phyloP scores from a whole-genome alignment of 2,888 invertebrate species.

The Glaucopsyche alexis region DNA sequence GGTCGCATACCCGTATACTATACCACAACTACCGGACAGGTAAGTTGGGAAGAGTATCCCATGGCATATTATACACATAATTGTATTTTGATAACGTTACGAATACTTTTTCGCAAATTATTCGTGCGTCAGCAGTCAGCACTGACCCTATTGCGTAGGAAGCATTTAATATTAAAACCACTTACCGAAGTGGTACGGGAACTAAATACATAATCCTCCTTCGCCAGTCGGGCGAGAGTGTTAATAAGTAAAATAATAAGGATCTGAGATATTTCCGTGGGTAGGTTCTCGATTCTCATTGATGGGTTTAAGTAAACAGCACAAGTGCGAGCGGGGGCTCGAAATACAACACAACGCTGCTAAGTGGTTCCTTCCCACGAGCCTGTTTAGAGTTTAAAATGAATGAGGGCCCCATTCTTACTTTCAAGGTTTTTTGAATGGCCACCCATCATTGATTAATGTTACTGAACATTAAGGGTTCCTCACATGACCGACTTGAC shows the following conservation, averaged over 20 bases:
- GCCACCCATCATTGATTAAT: neutral
- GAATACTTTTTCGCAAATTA: no score
- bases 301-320: constrained; percentile 16
- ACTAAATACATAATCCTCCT: neutral
- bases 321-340: neutral
- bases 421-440: neutral
- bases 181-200: neutral
- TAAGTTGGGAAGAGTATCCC: no score
- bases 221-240: neutral
- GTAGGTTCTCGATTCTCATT: neutral
- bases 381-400: neutral
- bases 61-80: no score
- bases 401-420: neutral
- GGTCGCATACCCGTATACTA: no score
- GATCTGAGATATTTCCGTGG: neutral
- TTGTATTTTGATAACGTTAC: no score
- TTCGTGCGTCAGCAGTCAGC: no score
- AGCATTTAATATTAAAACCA: constrained; percentile 14
- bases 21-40: no score
- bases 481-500: no score
- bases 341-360: constrained; percentile 29
- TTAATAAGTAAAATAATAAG: constrained; percentile 20
- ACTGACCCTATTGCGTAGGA: neutral
- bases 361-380: constrained; percentile 20
- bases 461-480: no score